Conservation (phyloP, 2,888 invertebrate genomes). For the Philereme vetulata region DNA sequence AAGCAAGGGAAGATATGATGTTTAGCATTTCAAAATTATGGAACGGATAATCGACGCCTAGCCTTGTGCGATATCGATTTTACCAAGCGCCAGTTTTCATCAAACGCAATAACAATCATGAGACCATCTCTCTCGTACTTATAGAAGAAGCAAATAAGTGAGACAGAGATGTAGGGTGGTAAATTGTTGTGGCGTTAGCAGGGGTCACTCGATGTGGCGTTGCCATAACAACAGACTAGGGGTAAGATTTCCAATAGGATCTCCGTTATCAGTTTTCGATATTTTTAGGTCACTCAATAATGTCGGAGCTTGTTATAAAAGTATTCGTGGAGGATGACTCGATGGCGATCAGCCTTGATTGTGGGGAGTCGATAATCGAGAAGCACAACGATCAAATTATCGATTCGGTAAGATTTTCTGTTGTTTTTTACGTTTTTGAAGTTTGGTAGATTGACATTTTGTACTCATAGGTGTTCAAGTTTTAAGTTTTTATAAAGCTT, state of each 20-base stretch:
- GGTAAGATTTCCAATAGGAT: conserved; percentile 78
- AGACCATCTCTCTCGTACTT: conserved; percentile 49
- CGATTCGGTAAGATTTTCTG: conserved; percentile 64
- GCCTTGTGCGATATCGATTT: conserved; percentile 85
- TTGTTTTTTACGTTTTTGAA: conserved; percentile 23
- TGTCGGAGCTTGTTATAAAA: conserved; percentile 59
- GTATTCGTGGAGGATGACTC: conserved; percentile 51
- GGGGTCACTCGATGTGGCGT: conserved; percentile 63
- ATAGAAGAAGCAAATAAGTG: conserved; percentile 24
- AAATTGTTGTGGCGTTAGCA: conserved; percentile 35
- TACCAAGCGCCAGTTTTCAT: conserved; percentile 66
- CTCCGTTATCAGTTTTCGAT: conserved; percentile 70
- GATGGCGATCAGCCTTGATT: conserved; percentile 48
- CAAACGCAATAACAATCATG: conserved; percentile 45
- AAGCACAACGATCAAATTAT: conserved; percentile 52
- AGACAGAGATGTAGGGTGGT: conserved; percentile 47
- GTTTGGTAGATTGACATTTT: neutral
- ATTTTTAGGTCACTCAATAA: conserved; percentile 63
- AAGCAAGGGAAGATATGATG: conserved; percentile 30
- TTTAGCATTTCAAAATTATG: conserved; percentile 42
- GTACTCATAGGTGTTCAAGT: neutral
- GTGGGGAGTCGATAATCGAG: conserved; percentile 37
- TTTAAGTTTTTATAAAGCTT: no score
- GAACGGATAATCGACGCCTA: conserved; percentile 82
- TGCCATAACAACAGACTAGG: conserved; percentile 69